A percentile compares a stretch with the other conserved stretches of the same genome.
These are phyloP conservation scores for Temnothorax longispinosus DNA, from an alignment of 1,140 invertebrate species.

Conservation along the genomic window DNA sequence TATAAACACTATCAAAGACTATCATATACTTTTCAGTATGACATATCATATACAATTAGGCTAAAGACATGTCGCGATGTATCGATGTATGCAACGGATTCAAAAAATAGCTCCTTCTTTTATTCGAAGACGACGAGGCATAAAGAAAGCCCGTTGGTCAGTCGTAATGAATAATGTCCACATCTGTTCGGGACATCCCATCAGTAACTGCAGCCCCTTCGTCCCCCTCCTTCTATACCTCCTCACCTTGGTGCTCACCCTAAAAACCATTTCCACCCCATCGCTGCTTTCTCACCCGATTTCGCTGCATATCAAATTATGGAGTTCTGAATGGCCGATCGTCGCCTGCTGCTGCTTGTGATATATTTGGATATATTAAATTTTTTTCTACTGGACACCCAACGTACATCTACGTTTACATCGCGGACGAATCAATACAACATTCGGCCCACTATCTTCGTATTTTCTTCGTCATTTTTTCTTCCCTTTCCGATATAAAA, in stretches of 20 bases:
- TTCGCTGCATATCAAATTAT: conserved; percentile 85
- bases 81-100: not conserved
- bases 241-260: conserved; percentile 72
- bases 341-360: conserved; percentile 83
- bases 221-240: conserved; percentile 56
- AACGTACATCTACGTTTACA: conserved; percentile 46
- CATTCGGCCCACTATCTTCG: conserved; percentile 20
- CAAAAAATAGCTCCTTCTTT: conserved; percentile 48
- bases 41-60: not conserved
- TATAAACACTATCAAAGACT: not conserved
- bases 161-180: conserved; percentile 85
- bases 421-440: conserved; percentile 62
- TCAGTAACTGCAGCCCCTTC: conserved; percentile 80
- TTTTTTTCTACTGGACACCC: conserved; percentile 78
- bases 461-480: not conserved
- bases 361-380: conserved; percentile 86
- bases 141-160: conserved; percentile 71
- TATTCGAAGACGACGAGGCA: conserved; percentile 60
- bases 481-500: not conserved
- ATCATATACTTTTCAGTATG: not conserved
- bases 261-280: conserved; percentile 83
- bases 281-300: conserved; percentile 81
- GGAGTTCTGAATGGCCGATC: conserved; percentile 85
- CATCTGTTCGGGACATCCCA: conserved; percentile 84
- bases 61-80: not conserved